Percentiles rank a stretch among this genome's conserved stretches.
phyloP scores from a whole-genome alignment of 2,797 vertebrate species.

The Lerista edwardsae region DNA sequence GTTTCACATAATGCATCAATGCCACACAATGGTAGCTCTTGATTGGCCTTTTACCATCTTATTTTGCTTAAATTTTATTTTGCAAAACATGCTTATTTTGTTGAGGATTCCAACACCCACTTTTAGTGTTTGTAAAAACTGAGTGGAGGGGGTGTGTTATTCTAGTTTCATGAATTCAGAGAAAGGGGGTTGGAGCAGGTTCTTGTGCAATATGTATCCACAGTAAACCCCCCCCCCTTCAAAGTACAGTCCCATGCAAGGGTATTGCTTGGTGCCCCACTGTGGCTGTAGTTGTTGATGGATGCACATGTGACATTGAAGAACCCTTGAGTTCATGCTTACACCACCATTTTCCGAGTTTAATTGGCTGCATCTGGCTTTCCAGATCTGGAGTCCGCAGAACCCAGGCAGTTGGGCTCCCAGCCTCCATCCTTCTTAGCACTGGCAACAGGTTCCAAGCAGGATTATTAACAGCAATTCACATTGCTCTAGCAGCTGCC shows the following conservation, averaged over 20 bases:
- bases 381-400: background rate
- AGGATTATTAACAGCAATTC: slow-evolving; percentile 22
- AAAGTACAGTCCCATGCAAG: background rate
- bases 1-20: background rate
- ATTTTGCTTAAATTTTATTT: too few relatives aligned
- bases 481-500: slow-evolving; percentile 1
- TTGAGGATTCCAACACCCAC: background rate
- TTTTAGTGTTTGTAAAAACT: background rate
- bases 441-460: background rate
- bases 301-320: too few relatives aligned
- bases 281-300: background rate
- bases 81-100: background rate
- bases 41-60: background rate
- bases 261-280: background rate
- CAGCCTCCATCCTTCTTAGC: background rate
- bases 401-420: background rate
- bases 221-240: too few relatives aligned
- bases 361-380: too few relatives aligned
- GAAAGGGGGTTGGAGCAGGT: background rate
- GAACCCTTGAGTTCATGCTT: background rate
- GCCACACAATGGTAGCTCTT: background rate
- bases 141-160: background rate
- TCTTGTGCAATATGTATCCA: background rate
- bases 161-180: background rate
- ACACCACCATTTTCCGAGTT: background rate